These are phyloP conservation scores for Leucophenga montana DNA, from an alignment of 2,888 invertebrate genomes.

Conservation along the genomic window DNA sequence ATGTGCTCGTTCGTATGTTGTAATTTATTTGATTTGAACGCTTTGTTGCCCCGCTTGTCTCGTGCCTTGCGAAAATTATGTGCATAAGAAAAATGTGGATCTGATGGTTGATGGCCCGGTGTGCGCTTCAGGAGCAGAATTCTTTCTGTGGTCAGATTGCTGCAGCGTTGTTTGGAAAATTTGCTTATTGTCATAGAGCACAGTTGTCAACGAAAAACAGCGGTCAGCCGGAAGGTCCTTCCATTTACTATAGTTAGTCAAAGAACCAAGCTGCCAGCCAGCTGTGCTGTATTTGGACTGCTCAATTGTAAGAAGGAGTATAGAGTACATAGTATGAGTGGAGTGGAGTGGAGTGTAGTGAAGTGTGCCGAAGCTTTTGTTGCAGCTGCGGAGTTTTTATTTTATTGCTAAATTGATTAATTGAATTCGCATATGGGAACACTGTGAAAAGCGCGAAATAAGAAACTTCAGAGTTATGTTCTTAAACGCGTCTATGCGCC, in stretches of 20 bases:
- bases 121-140: conserved; percentile 37
- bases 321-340: not conserved
- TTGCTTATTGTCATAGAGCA: conserved; percentile 55
- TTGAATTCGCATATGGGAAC: too few relatives aligned
- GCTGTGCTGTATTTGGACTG: not conserved
- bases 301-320: not conserved
- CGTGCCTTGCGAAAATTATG: conserved; percentile 15
- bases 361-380: conserved; percentile 29
- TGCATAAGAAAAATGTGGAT: too few relatives aligned
- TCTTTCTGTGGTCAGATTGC: conserved; percentile 52
- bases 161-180: conserved; percentile 61
- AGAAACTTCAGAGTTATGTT: too few relatives aligned
- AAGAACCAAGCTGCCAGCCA: not conserved
- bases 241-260: not conserved
- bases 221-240: not conserved
- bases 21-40: conserved; percentile 60
- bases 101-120: conserved; percentile 52
- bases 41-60: conserved; percentile 8
- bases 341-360: not conserved
- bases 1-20: conserved; percentile 17
- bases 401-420: too few relatives aligned
- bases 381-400: conserved; percentile 46
- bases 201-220: not conserved
- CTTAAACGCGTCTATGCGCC: too few relatives aligned
- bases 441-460: too few relatives aligned